phyloP scores from a whole-genome alignment of 1,140 invertebrate species.

The Eubasilissa regina region DNA sequence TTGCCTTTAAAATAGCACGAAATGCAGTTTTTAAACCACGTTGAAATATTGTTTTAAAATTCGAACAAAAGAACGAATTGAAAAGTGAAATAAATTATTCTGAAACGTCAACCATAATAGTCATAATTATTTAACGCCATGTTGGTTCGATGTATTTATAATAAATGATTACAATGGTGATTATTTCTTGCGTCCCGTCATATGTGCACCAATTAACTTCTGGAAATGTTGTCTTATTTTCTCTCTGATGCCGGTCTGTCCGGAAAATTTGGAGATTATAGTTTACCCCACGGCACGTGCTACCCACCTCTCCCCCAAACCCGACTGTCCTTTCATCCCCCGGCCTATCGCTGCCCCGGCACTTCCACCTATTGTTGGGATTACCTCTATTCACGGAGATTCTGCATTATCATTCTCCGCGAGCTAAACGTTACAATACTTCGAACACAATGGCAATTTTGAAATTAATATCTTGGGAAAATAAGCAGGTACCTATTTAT shows the following conservation, averaged over 20 bases:
- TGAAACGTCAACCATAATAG: no score
- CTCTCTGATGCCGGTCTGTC: neutral
- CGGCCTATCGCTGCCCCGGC: neutral
- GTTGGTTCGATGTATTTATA: no score
- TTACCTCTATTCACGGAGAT: slow-evolving; percentile 34
- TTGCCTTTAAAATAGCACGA: no score
- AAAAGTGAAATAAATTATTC: no score
- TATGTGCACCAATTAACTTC: no score
- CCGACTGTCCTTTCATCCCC: slow-evolving; percentile 20
- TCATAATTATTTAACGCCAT: no score
- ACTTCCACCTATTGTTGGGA: slow-evolving; percentile 29
- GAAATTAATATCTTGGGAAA: slow-evolving; percentile 35
- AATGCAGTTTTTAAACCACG: no score
- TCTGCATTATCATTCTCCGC: slow-evolving; percentile 41
- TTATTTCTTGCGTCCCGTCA: no score
- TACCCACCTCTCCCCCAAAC: neutral
- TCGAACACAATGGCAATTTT: slow-evolving; percentile 13
- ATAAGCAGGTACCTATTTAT: slow-evolving; percentile 7
- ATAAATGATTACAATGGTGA: no score
- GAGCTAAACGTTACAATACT: slow-evolving; percentile 36
- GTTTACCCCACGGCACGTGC: slow-evolving; percentile 3
- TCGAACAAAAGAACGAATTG: no score
- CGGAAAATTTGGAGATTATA: neutral
- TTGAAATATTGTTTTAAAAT: no score
- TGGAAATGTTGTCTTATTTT: neutral